These are phyloP conservation scores for Amyelois transitella DNA, from an alignment of 1,140 invertebrate species.

Conservation along the genomic window DNA sequence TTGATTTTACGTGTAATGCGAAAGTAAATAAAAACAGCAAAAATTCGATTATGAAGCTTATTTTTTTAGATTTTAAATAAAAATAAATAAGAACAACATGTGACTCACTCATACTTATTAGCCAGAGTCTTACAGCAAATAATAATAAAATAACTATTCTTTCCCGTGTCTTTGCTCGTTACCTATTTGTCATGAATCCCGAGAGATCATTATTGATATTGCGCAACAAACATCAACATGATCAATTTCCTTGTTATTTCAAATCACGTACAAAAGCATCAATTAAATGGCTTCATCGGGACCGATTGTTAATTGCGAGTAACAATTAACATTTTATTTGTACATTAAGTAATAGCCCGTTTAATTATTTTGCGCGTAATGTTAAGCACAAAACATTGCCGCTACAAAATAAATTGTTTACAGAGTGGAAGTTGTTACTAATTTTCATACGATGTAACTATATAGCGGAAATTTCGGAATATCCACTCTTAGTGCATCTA, in stretches of 20 bases:
- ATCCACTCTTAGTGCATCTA: too few species aligned
- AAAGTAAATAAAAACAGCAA: too few species aligned
- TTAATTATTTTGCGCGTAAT: not conserved
- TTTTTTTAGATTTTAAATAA: too few species aligned
- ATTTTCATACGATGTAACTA: too few species aligned
- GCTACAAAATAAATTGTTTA: not conserved
- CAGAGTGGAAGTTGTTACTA: not conserved
- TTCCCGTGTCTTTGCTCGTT: too few species aligned
- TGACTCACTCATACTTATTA: too few species aligned
- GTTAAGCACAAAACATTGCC: not conserved
- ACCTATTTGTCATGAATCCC: not conserved
- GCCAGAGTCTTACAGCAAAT: too few species aligned
- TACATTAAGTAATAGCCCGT: not conserved
- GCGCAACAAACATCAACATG: not conserved
- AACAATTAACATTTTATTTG: not conserved
- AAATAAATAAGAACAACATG: too few species aligned
- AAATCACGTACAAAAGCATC: not conserved
- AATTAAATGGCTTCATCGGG: not conserved
- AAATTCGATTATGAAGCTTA: too few species aligned
- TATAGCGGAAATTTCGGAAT: too few species aligned
- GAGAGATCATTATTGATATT: not conserved
- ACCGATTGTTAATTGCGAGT: not conserved
- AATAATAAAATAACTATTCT: too few species aligned
- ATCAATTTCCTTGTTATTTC: not conserved
- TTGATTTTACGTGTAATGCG: not conserved